Base-by-base conservation (phyloP, 2,888 invertebrate species). In the Drosophila barbarae region DNA sequence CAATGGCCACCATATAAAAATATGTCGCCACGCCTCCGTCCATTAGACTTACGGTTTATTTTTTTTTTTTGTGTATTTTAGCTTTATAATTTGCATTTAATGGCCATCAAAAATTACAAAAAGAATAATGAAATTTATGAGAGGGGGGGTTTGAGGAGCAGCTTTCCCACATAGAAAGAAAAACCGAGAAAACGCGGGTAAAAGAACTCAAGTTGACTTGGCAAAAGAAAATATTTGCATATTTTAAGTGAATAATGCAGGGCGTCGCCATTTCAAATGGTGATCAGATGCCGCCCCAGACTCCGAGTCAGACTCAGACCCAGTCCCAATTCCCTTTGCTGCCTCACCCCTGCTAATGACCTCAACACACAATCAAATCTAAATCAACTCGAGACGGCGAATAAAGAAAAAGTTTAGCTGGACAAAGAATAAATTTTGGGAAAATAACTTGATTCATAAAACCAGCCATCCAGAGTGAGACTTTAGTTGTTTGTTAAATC, bases 71-170 rank as follows among this genome's bases (percentile, higher is more conserved):
- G 58, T 36, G 54, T 71, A 51, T 57, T 44, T 53, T 55, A 38
- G 55, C 49, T 64, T 72, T 77, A 77, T 79, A 79, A 79, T 79
- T 79, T 81, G 60, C 75, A 84, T 85, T 79, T 79, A 79, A 79
- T 85, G 79, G 86, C 84, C 79, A 81, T 85, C 84, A 81, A 77
- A 80, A 84, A 78, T 84, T 84, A 84, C 76, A 71, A 57, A 69
- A 69, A 46, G 58, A 64, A 76, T 84, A 84, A 69, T 65, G 69
- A 52, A 77, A 85, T 72, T 80, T 84, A 74, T 72, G 78, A 68
- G 46, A 30, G 44, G 7, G 18, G n/a, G 23, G 18, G 18, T 18
- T 18, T 35, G 6, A 7, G 18, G 18, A 36, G 23, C 12, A 28
- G 39, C 7, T 46, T 46, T 36, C 36, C 35, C 35, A 34, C 26